Evolutionary conservation across 2,113 vertebrate genomes (phyloP), one percentile per base, ranked within the genome.

Genomic region (Rhinopomastus cyanomelas): DNA sequence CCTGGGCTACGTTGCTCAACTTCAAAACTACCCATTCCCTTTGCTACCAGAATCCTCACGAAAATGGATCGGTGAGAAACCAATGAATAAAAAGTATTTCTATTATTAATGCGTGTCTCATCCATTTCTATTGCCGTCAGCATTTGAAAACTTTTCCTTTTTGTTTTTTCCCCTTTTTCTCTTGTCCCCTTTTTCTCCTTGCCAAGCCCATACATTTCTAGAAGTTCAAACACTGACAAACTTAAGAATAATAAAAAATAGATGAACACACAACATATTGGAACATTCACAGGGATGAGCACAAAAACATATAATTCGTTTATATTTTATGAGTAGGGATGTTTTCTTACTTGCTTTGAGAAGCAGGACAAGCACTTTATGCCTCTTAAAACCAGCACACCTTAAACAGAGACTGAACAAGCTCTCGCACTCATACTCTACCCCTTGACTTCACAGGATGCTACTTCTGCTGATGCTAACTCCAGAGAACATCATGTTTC

Each of bases 341-440:
- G 76, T 73, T 92, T 87, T 87, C 8, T 39, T 89, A 55, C 76
- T 87, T 89, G 85, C 48, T 85, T 89, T 76, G 79, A 72, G 82
- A 85, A 69, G 32, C 59, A 72, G 67, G 44, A 82, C 16, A 57
- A 68, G 55, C 46, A 68, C 19, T 85, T 80, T 53, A 67, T 55
- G 19, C 25, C 29, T 87, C 42, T 67, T 82, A 80, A 91, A 92
- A 73, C 2, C 25, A 46, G 53, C 57, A 72, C 3, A 4, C 62
- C 81, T 34, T 23, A 44, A 92, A 60, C 9, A 67, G 42, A 74
- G 11, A 23, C 42, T n/a, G 59, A 80, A 66, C 3, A 25, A 82
- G 23, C 20, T 75, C 78, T 56, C 2, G 4, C 20, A 22, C 27
- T 36, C 37, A 3, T 3, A 6, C 8, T 36, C 64, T 46, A 52